Conservation (phyloP, 2,113 vertebrate genomes). For the Caretta caretta region DNA sequence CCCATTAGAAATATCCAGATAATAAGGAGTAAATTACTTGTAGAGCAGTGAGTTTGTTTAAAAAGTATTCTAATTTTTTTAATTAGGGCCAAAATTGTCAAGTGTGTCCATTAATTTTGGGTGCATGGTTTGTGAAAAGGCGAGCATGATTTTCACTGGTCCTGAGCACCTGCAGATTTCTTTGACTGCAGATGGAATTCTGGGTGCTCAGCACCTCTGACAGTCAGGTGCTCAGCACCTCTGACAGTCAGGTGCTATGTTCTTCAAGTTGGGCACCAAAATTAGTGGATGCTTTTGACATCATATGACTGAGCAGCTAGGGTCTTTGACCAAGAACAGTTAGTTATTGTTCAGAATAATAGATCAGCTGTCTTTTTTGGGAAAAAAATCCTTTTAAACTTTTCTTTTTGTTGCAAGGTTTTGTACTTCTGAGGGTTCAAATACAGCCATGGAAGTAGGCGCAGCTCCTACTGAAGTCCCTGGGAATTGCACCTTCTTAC, state of each 20-base stretch:
- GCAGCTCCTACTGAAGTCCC: conserved; percentile 41
- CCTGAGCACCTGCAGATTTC: not conserved
- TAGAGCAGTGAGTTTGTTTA: not conserved
- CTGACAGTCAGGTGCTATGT: not conserved
- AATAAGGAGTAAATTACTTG: conserved; percentile 1
- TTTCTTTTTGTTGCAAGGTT: conserved; percentile 60
- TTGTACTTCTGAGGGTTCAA: not conserved
- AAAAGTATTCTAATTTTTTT: conserved; percentile 48
- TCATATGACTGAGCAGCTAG: conserved; percentile 55
- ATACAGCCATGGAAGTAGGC: conserved; percentile 58
- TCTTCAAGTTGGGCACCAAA: not conserved
- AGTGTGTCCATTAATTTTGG: not conserved
- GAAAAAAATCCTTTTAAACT: not conserved
- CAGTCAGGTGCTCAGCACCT: not conserved
- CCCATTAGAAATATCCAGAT: not conserved
- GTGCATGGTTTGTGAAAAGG: not conserved
- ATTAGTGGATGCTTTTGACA: conserved; percentile 34
- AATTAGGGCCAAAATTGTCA: not conserved
- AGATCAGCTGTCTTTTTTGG: conserved; percentile 62
- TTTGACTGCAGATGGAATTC: not conserved
- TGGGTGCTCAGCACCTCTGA: not conserved
- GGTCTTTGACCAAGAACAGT: conserved; percentile 48
- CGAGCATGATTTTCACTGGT: not conserved
- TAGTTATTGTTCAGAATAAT: conserved; percentile 44
- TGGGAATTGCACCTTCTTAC: conserved; percentile 67